Evolutionary conservation across 2,797 vertebrate species (phyloP).

Genomic region (Falco columbarius): DNA sequence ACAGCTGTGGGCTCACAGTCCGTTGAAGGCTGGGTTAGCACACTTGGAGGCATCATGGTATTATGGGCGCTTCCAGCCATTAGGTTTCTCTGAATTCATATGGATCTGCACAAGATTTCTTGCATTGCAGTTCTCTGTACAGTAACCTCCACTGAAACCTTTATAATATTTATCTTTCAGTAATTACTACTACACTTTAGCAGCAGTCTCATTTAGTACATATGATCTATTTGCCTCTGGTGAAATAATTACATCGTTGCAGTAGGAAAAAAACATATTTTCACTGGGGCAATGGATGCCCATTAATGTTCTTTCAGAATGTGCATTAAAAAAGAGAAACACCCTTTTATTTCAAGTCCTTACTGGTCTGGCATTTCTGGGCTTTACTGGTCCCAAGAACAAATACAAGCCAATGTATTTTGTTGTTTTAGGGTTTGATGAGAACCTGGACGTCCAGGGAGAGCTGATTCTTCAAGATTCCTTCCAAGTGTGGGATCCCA

Average conservation of each 20-base stretch:
- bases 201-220: not conserved
- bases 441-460: slow-evolving; percentile 95
- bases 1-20: not conserved
- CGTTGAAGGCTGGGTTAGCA: not conserved
- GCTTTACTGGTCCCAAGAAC: not conserved
- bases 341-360: not conserved
- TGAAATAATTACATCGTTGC: not conserved
- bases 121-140: not conserved
- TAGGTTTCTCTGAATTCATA: not conserved
- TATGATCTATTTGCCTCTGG: rapidly evolving
- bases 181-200: not conserved
- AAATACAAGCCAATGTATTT: not conserved
- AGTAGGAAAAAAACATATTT: not conserved
- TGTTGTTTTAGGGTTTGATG: slow-evolving; percentile 89
- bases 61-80: not conserved
- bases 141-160: not conserved
- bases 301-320: not conserved
- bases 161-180: not conserved
- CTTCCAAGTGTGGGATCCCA: slow-evolving; percentile 99
- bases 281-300: not conserved
- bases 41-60: not conserved
- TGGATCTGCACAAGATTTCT: not conserved
- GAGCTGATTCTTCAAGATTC: slow-evolving; percentile 97
- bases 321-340: not conserved
- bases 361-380: not conserved